Evolutionary conservation across 2,113 vertebrate species (phyloP).

Genomic region (Bufo gargarizans): DNA sequence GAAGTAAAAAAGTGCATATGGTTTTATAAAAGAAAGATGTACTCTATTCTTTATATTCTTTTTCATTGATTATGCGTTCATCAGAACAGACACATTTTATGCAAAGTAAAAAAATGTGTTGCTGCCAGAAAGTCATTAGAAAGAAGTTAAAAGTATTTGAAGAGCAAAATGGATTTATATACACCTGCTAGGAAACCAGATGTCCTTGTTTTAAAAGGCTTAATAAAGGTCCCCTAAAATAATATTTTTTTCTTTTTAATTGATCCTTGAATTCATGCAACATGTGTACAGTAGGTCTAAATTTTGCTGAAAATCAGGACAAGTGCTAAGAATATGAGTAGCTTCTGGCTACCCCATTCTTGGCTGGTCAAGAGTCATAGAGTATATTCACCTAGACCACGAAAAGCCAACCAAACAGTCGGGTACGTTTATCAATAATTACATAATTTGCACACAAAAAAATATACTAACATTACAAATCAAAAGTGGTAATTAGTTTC

Average conservation of each 20-base stretch:
- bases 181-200: neutral
- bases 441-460: too few species aligned
- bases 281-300: neutral
- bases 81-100: slow-evolving; percentile 16
- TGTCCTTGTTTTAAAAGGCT: neutral
- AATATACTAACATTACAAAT: too few species aligned
- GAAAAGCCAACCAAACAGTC: too few species aligned
- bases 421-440: too few species aligned
- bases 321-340: too few species aligned
- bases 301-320: too few species aligned
- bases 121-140: neutral
- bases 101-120: slow-evolving; percentile 8
- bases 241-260: neutral
- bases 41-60: neutral
- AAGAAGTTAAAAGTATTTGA: neutral
- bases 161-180: neutral
- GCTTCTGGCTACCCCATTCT: too few species aligned
- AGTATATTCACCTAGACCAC: too few species aligned
- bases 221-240: neutral
- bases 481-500: too few species aligned
- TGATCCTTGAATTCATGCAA: neutral
- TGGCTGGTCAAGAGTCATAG: too few species aligned
- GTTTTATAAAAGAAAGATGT: neutral
- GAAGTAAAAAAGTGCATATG: neutral
- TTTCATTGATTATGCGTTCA: slow-evolving; percentile 27